Evolutionary conservation across 2,113 vertebrate genomes (phyloP).

Genomic region (Pheucticus melanocephalus): DNA sequence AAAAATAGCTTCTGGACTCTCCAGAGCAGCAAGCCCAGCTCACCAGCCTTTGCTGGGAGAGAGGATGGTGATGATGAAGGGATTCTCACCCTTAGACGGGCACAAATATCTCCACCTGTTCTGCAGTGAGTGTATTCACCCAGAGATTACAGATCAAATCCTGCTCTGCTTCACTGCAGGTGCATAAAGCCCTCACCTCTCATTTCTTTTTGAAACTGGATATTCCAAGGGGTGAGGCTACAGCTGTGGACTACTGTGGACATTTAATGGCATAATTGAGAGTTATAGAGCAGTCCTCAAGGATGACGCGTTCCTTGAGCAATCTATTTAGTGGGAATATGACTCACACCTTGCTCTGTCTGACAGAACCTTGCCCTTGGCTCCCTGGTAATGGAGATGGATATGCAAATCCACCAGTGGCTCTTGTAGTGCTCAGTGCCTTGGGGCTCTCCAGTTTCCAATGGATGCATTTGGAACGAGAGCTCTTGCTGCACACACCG

Average conservation of each 20-base stretch:
- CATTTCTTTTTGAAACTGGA: neutral
- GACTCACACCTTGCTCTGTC: neutral
- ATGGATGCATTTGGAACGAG: neutral
- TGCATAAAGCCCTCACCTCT: neutral
- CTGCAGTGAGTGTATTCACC: neutral
- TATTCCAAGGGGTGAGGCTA: neutral
- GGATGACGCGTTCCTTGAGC: neutral
- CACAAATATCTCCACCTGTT: neutral
- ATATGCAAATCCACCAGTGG: slow-evolving; percentile 22
- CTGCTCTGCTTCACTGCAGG: neutral
- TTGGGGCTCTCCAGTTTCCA: neutral
- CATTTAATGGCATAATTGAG: neutral
- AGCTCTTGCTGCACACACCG: neutral
- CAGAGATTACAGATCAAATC: neutral
- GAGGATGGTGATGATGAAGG: too few relatives aligned
- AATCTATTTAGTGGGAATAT: neutral
- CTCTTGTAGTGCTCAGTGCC: neutral
- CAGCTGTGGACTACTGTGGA: neutral
- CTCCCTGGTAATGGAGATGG: neutral
- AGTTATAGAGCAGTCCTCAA: neutral
- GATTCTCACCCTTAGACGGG: neutral
- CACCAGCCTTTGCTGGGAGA: neutral
- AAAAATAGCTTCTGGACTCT: neutral
- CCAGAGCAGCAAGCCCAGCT: neutral
- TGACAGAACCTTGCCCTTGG: neutral